Evolutionary conservation across 2,113 vertebrate genomes (phyloP).

Genomic region (Phylloscopus trochilus): DNA sequence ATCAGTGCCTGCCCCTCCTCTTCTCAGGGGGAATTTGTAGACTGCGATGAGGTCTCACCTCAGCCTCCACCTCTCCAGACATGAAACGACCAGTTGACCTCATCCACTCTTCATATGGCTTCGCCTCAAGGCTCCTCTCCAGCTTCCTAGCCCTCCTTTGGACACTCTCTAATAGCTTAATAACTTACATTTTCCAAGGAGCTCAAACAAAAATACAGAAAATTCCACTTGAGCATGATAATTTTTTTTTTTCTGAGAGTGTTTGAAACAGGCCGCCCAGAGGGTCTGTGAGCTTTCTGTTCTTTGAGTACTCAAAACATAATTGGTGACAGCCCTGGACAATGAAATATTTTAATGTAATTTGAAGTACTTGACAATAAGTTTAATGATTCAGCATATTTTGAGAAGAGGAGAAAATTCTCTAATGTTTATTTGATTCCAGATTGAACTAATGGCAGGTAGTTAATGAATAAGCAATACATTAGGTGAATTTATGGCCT

Average conservation of each 20-base stretch:
- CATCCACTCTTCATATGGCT: rapidly evolving
- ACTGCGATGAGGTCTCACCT: not conserved
- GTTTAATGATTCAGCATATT: not conserved
- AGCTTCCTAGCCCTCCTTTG: not conserved
- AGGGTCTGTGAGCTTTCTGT: not conserved
- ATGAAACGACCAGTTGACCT: too few species aligned
- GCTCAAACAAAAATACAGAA: not conserved
- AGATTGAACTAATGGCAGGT: not conserved
- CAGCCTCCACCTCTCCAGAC: not conserved
- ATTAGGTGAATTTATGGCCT: not conserved
- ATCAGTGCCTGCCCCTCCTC: too few species aligned
- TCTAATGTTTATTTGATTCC: not conserved
- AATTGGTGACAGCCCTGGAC: not conserved
- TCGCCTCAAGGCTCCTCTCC: not conserved
- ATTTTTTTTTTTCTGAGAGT: too few species aligned
- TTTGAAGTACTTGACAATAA: not conserved
- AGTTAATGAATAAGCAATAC: not conserved
- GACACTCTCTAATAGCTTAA: not conserved
- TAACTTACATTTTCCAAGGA: not conserved
- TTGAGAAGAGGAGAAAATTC: not conserved
- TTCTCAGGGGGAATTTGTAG: not conserved
- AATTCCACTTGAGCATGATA: not conserved
- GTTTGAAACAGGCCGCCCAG: not conserved
- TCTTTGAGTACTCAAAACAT: not conserved
- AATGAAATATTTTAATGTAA: not conserved